These are phyloP conservation scores for Myrmophylax atrothorax DNA, from an alignment of 2,113 vertebrate species.

Conservation along the genomic window DNA sequence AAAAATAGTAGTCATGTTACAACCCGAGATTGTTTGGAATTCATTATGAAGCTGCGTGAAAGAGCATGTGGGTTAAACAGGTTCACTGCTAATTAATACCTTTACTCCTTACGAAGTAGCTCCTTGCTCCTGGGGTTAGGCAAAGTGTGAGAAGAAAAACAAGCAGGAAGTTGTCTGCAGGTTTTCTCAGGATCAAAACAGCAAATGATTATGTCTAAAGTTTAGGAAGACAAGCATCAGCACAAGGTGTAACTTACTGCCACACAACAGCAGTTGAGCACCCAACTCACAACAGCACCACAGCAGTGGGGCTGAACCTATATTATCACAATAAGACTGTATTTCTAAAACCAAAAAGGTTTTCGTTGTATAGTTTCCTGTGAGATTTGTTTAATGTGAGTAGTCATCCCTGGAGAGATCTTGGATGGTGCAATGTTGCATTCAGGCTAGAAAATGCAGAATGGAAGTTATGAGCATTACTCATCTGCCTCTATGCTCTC, in stretches of 20 bases:
- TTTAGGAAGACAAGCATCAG: not conserved
- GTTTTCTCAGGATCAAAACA: not conserved
- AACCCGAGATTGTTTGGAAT: slow-evolving; percentile 2
- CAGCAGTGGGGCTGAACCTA: not conserved
- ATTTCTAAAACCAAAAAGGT: not conserved
- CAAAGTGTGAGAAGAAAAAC: slow-evolving; percentile 24
- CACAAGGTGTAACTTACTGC: not conserved
- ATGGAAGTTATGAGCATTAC: not conserved
- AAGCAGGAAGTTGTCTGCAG: slow-evolving; percentile 1
- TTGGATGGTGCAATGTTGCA: rapidly evolving
- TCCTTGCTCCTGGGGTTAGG: not conserved
- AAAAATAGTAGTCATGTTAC: slow-evolving; percentile 33
- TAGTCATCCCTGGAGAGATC: not conserved
- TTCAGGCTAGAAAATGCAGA: not conserved
- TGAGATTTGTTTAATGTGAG: not conserved
- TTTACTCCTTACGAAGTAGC: slow-evolving; percentile 9
- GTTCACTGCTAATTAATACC: slow-evolving; percentile 46
- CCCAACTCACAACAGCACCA: rapidly evolving
- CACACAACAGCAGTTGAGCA: rapidly evolving
- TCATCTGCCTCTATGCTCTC: not conserved
- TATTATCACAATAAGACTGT: not conserved
- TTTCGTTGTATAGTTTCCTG: not conserved
- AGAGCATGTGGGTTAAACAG: slow-evolving; percentile 20
- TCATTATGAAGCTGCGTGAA: slow-evolving; percentile 46
- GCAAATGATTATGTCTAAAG: not conserved